Conservation (phyloP, 2,113 vertebrate genomes). For the Polypterus senegalus region DNA sequence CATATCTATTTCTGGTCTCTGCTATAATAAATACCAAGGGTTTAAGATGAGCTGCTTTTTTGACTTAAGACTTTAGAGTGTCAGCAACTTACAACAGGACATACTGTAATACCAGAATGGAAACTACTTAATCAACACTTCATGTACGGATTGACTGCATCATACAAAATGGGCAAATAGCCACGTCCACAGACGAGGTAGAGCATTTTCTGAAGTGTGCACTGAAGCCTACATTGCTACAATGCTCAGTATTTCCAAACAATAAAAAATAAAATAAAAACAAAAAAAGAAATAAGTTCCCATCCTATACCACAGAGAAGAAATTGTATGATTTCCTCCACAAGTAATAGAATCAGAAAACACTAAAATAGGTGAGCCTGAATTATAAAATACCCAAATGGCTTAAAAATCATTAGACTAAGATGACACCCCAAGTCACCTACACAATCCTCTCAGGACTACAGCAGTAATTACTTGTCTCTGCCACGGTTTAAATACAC, state of each 20-base stretch:
- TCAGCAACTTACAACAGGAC: slow-evolving; percentile 33
- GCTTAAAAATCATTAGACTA: slow-evolving; percentile 15
- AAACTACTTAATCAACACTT: slow-evolving; percentile 40
- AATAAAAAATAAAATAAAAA: not conserved
- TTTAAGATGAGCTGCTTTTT: slow-evolving; percentile 29
- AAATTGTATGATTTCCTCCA: not conserved
- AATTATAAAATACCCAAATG: slow-evolving; percentile 2
- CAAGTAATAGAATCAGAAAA: not conserved
- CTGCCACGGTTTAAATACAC: too few relatives aligned
- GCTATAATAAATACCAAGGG: slow-evolving; percentile 26
- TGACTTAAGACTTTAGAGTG: slow-evolving; percentile 29
- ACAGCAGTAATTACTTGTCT: slow-evolving; percentile 9
- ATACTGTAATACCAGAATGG: slow-evolving; percentile 32
- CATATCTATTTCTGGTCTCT: slow-evolving; percentile 29
- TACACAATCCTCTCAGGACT: slow-evolving; percentile 2
- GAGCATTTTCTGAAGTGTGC: too few relatives aligned
- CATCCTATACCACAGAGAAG: too few relatives aligned
- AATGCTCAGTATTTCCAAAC: not conserved
- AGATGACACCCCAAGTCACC: not conserved
- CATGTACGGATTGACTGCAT: slow-evolving; percentile 24
- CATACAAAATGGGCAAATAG: slow-evolving; percentile 23
- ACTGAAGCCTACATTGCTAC: not conserved
- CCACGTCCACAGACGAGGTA: not conserved
- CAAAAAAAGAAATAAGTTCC: not conserved
- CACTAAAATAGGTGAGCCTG: slow-evolving; percentile 1